Evolutionary conservation across 2,797 vertebrate genomes (phyloP), one percentile per base, ranked within the genome.

Genomic region (Microctenopoma lineatum): DNA sequence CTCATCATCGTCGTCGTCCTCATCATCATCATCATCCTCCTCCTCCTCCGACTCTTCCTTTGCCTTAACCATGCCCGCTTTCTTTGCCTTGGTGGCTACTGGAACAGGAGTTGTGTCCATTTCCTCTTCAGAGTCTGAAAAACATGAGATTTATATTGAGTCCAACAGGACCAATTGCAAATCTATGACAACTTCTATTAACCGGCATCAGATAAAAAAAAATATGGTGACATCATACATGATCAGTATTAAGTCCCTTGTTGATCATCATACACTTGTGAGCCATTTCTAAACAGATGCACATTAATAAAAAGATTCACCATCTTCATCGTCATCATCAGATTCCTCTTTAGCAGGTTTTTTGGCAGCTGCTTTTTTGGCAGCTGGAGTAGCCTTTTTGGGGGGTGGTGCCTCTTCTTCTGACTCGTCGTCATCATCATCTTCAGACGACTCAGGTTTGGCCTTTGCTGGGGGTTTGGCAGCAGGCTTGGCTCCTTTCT

Each of bases 11-110:
- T 97, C 97, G 0, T 97, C 97, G 0, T 98, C 96, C 0, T 97
- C 96, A 0, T 97, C 97, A 0, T 97, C 96, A 0, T 98, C 96
- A 0, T 97, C 96, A 0, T 98, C 95, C 0, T 97, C 96, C 0
- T 97, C 96, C 0, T 97, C 96, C 0, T 96, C 96, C 0, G 96
- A 96, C 7, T 97, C 96, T 62, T 96, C 94, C 65, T 96, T 94
- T 4, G 90, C 92, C 63, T 96, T 97, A 18, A 95, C 94, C 89
- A 93, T 93, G 42, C 94, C 92, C 6, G 95, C 82, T 81, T 98
- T 98, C 86, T 98, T 98, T 46, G 92, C 93, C 38, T 95, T 96
- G 12, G 91, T 65, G 1, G 84, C 59, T 21, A 83, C 85, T 58
- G 87, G 85, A 44, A 90, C 90, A 4, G 91, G 92, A 46, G 96